Base-by-base conservation (phyloP, 2,888 invertebrate species). In the Catonia carolina region DNA sequence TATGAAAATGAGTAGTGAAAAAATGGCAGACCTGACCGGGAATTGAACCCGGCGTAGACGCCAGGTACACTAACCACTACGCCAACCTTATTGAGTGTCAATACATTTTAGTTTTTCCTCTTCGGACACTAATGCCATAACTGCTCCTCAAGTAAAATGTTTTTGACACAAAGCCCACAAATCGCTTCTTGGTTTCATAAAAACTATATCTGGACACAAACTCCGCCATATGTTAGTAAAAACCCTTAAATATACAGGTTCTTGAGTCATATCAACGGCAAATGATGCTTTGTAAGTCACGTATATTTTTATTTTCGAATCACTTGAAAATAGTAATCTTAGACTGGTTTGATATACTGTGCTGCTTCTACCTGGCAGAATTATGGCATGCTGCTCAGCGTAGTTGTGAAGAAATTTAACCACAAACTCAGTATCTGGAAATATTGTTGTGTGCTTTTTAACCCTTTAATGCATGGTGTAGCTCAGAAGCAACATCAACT, bases 111-210 rank as follows among this genome's bases (percentile, higher is more conserved):
- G 22, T 56, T 56, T 52, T 42, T 51, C 14, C n/a, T 51, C 56
- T 22, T 45, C 51, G n/a, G 56, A 14, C n/a, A 36, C 51, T 17
- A 35, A 2, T n/a, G 45, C 56, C 45, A 51, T 51, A 20, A 3
- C 35, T 52, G 56, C 51, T 35, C 52, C 56, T 31, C 14, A 56
- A 5, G 45, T 56, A 37, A 31, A 45, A 35, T 51, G 56, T 35
- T 42, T 42, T 36, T 56, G 56, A 15, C 39, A 50, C 18, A 33
- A 20, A n/a, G 50, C 8, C 42, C 56, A 56, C 18, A 51, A 35
- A 36, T 42, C 56, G 22, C 51, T 23, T 15, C 52, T 42, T 15
- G 56, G 51, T 52, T 56, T 56, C 52, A 56, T 56, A 1, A 52
- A 23, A 17, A 56, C 56, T 23, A 56, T 52, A 23, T 56, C 51